Base-by-base conservation (phyloP, 2,113 vertebrate genomes). In the Myrmecobius fasciatus region DNA sequence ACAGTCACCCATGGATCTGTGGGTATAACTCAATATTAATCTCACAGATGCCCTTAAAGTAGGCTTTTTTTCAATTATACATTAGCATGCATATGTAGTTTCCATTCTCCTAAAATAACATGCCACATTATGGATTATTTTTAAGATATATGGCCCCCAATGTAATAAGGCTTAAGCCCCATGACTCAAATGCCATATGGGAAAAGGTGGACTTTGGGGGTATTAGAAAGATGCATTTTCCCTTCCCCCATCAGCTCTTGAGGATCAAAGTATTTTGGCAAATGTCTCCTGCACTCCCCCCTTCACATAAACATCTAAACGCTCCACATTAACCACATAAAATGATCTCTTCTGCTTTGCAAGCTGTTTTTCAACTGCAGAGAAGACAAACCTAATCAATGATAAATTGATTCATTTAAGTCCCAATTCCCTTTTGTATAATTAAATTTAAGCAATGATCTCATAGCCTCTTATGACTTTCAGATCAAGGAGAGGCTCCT, bases 131-230 rank as follows among this genome's bases (percentile, higher is more conserved):
- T 28, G 2, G 67, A 28, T 90, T 89, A 89, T 17, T 36, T 17
- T 51, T 36, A 92, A 67, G 91, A 89, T 54, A 48, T 53, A 88
- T 92, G 51, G 49, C 20, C 93, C 92, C 92, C 49, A 14, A 92
- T 91, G 92, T 53, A 92, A 52, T 26, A 91, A 96, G 54, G 47
- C 20, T 91, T 95, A 36, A 54, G 8, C 20, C 14, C 91, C 43
- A 93, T 94, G 11, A 60, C 96, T 95, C 0, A 60, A 96, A 95
- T 49, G 48, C 10, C 47, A 90, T 90, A 48, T 90, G 89, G 51
- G 31, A 60, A 52, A 95, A 93, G 89, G 11, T 36, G 92, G 53
- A 94, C 43, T 56, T 91, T 10, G n/a, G 28, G 47, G 24, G 5
- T 56, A 92, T 28, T 36, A 9, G 11, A 26, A 53, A 60, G 51